These are phyloP conservation scores for Pavo muticus DNA, from an alignment of 2,113 vertebrate genomes.

Conservation along the genomic window DNA sequence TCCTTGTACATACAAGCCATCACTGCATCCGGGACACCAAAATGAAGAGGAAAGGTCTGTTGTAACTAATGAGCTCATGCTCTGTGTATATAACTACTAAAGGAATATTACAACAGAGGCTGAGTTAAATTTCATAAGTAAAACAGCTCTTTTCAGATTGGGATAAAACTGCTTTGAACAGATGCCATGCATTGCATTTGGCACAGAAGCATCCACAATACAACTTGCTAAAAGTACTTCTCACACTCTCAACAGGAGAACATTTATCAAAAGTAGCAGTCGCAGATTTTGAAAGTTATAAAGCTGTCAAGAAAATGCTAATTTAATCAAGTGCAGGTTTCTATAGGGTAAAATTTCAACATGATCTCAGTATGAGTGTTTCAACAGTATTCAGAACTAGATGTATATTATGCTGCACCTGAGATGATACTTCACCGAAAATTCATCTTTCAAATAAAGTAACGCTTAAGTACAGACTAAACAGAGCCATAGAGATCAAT, in stretches of 20 bases:
- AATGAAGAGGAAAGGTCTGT: not conserved
- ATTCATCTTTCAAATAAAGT: not conserved
- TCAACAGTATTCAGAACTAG: not conserved
- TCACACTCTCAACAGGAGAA: not conserved
- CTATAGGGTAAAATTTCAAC: conserved; percentile 12
- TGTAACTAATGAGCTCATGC: not conserved
- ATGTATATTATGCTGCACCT: not conserved
- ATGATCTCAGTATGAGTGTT: not conserved
- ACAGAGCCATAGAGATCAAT: not conserved
- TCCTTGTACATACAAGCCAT: not conserved
- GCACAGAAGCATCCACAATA: not conserved
- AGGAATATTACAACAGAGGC: not conserved
- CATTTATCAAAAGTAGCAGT: conserved; percentile 36
- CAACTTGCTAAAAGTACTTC: not conserved
- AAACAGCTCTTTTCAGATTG: not conserved
- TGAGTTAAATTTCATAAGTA: not conserved
- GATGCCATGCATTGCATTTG: not conserved
- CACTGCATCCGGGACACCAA: not conserved
- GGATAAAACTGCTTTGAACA: not conserved
- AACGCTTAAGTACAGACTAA: not conserved
- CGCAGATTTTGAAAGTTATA: conserved; percentile 5
- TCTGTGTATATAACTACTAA: not conserved
- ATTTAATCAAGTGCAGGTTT: conserved; percentile 50
- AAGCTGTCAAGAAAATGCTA: conserved; percentile 52
- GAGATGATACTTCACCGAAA: not conserved